Percentiles rank a stretch among this genome's conserved stretches.
Evolutionary conservation across 2,888 invertebrate species (phyloP).

Genomic region (Pollenia griseotomentosa): DNA sequence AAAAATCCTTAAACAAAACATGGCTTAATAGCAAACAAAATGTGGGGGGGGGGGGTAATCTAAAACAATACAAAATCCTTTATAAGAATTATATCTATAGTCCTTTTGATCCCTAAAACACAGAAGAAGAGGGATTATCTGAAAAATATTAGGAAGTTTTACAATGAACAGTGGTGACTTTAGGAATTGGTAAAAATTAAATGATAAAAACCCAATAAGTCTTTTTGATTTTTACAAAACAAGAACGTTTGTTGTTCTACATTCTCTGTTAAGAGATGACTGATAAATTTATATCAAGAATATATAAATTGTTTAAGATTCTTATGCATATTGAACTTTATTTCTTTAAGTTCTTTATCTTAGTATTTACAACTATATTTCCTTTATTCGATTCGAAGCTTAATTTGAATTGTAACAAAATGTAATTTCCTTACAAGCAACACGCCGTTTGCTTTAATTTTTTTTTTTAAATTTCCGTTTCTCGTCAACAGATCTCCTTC

Average conservation of each 20-base stretch:
- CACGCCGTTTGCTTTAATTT: too few relatives aligned
- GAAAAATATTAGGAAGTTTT: neutral
- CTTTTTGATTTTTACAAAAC: neutral
- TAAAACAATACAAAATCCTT: slow-evolving; percentile 19
- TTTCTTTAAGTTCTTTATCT: too few relatives aligned
- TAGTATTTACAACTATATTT: too few relatives aligned
- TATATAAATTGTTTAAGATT: too few relatives aligned
- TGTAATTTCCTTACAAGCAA: too few relatives aligned
- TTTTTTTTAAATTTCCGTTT: neutral
- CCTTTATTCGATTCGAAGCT: too few relatives aligned
- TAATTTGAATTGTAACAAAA: too few relatives aligned
- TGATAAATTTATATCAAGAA: too few relatives aligned
- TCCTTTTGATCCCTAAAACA: slow-evolving; percentile 22
- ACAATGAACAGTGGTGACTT: neutral
- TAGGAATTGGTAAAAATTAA: neutral
- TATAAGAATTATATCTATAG: slow-evolving; percentile 13
- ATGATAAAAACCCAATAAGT: neutral
- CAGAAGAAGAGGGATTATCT: neutral
- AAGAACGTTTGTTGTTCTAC: too few relatives aligned
- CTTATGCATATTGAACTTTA: too few relatives aligned
- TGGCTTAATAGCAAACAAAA: neutral
- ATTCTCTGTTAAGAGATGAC: too few relatives aligned
- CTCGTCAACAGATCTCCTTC: neutral
- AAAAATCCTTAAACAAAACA: slow-evolving; percentile 16
- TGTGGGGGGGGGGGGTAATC: neutral